Evolutionary conservation across 2,888 invertebrate genomes (phyloP).

Genomic region (Pollenia griseotomentosa): DNA sequence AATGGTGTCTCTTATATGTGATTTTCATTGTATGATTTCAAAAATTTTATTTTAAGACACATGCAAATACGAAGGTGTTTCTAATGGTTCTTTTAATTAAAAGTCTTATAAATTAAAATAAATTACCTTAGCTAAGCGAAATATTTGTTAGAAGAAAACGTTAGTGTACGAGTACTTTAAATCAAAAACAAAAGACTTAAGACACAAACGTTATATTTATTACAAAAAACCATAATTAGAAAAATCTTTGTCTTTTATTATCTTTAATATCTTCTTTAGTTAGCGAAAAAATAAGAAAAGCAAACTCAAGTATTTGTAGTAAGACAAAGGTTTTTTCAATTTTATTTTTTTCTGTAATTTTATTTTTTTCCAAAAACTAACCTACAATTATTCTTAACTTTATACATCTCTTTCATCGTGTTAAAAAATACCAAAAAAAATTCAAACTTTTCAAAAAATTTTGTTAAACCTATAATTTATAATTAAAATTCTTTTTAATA

Average conservation of each 20-base stretch:
- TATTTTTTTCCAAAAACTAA: no score
- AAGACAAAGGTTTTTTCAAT: no score
- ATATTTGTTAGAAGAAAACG: constrained; percentile 8
- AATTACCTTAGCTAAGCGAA: neutral
- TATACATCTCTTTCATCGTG: no score
- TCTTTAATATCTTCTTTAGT: neutral
- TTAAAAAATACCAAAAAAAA: neutral
- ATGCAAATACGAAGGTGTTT: constrained; percentile 70
- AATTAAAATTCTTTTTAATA: constrained; percentile 16
- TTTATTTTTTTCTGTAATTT: no score
- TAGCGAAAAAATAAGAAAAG: neutral
- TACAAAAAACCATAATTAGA: neutral
- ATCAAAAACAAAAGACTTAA: neutral
- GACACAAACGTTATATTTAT: neutral
- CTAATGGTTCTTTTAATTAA: constrained; percentile 61
- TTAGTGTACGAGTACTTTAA: neutral
- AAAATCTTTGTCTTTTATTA: neutral
- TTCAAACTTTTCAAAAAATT: constrained; percentile 1
- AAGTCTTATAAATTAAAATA: constrained; percentile 36
- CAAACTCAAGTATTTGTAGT: no score
- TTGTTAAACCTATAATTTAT: constrained; percentile 21
- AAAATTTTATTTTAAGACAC: constrained; percentile 23
- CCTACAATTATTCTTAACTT: no score
- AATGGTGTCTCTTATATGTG: constrained; percentile 57
- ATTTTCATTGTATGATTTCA: constrained; percentile 52